A percentile compares a stretch with the other conserved stretches of the same genome.
Evolutionary conservation across 2,113 vertebrate genomes (phyloP).

Genomic region (Azemiops feae): DNA sequence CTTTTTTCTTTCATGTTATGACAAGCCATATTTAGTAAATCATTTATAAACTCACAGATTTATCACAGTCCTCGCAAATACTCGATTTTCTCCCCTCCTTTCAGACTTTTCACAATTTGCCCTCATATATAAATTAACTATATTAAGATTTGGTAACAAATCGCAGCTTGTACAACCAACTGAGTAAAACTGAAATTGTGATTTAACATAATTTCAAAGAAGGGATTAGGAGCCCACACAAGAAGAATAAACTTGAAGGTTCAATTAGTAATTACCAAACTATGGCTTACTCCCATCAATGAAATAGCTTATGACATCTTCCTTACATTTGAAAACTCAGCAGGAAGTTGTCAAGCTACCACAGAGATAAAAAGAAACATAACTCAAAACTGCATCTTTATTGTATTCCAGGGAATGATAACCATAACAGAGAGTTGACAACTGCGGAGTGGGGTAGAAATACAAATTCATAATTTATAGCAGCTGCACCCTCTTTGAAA

Average conservation of each 20-base stretch:
- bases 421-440: neutral
- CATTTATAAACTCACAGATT: neutral
- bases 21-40: neutral
- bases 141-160: neutral
- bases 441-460: neutral
- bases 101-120: neutral
- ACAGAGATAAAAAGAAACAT: neutral
- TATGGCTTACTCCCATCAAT: neutral
- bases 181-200: neutral
- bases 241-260: neutral
- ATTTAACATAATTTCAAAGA: neutral
- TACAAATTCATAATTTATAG: neutral
- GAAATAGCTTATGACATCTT: neutral
- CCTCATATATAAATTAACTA: neutral
- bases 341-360: neutral
- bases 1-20: neutral
- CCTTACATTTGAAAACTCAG: neutral
- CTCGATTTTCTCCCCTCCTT: no score
- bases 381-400: neutral
- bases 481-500: neutral
- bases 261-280: neutral
- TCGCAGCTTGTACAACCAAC: neutral
- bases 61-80: neutral
- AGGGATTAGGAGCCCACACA: neutral
- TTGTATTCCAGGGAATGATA: neutral